These are phyloP conservation scores for Sebastiscus albofasciatus DNA, from an alignment of 2,797 vertebrate species.

Conservation along the genomic window DNA sequence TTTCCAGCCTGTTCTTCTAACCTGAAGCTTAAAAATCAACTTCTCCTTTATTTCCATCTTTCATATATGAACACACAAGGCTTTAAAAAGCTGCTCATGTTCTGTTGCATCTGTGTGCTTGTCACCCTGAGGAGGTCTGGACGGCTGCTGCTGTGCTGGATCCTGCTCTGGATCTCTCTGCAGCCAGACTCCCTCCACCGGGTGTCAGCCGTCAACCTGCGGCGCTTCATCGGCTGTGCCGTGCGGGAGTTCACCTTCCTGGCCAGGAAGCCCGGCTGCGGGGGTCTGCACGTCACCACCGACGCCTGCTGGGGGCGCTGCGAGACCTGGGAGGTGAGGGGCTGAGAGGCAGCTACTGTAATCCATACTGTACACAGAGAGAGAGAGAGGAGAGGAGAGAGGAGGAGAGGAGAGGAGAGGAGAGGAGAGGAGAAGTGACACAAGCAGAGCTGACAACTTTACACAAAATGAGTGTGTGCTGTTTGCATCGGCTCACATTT, in stretches of 20 bases:
- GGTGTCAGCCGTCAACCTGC: constrained; percentile 79
- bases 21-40: not conserved
- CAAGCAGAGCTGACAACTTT: constrained; percentile 17
- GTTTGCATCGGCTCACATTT: not conserved
- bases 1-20: not conserved
- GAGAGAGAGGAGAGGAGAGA: no score
- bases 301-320: constrained; percentile 98
- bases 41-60: not conserved
- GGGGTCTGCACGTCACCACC: constrained; percentile 87
- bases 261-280: constrained; percentile 91
- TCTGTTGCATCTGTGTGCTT: not conserved
- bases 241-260: constrained; percentile 93
- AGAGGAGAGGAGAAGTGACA: not conserved
- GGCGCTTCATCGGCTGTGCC: constrained; percentile 89
- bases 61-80: not conserved
- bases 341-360: not conserved
- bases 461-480: not conserved
- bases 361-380: not conserved
- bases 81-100: not conserved
- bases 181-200: constrained; percentile 40
- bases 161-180: constrained; percentile 47
- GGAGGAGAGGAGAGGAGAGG: no score
- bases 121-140: constrained; percentile 13
- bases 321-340: constrained; percentile 95
- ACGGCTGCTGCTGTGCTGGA: constrained; percentile 33